Percentiles rank a stretch among this genome's conserved stretches.
Conservation (phyloP, 1,140 invertebrate genomes). For the Wasmannia auropunctata region DNA sequence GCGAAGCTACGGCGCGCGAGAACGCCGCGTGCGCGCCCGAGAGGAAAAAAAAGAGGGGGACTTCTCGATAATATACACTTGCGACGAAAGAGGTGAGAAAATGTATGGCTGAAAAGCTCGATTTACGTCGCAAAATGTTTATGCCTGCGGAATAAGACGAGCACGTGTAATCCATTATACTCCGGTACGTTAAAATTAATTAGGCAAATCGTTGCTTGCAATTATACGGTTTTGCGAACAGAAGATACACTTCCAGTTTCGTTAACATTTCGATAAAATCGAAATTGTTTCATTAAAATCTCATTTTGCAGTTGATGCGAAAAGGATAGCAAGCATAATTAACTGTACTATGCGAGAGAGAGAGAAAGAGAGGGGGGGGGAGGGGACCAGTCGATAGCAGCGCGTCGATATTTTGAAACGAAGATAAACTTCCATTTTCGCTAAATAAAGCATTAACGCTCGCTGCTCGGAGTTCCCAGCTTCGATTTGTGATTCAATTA, state of each 20-base stretch:
- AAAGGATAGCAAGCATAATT: conserved; percentile 24
- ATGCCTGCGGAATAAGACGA: not conserved
- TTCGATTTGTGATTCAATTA: conserved; percentile 16
- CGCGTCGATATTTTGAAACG: conserved; percentile 11
- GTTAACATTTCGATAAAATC: conserved; percentile 29
- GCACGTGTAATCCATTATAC: not conserved
- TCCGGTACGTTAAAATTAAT: not conserved
- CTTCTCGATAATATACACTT: conserved; percentile 39
- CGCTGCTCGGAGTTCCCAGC: not conserved
- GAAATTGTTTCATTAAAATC: conserved; percentile 38
- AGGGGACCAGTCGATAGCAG: not conserved
- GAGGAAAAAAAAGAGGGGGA: not conserved
- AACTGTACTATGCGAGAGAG: conserved; percentile 15
- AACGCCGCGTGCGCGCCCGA: not conserved
- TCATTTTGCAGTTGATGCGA: conserved; percentile 27
- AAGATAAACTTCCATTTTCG: conserved; percentile 37
- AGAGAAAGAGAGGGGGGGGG: not conserved
- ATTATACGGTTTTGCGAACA: conserved; percentile 18
- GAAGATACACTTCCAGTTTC: conserved; percentile 19
- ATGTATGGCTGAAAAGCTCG: conserved; percentile 19
- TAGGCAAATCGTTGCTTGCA: not conserved
- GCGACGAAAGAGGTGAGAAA: conserved; percentile 10
- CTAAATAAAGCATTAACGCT: conserved; percentile 18
- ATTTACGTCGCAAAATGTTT: not conserved
- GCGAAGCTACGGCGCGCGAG: not conserved